Evolutionary conservation across 2,797 vertebrate genomes (phyloP), one percentile per base, ranked within the genome.

Genomic region (Enteromius viviparus): DNA sequence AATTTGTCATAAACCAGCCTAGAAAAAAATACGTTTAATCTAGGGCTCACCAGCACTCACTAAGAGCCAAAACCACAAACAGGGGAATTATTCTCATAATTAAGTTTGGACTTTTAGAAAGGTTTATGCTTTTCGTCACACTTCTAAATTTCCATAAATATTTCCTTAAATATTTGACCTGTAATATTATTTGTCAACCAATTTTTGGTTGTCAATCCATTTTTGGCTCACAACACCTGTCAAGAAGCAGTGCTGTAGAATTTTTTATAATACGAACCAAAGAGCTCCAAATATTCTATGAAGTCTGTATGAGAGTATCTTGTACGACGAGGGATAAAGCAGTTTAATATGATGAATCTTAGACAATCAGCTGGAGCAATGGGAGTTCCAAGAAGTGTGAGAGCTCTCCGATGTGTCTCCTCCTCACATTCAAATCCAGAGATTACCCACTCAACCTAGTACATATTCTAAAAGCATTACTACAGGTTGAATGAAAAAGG

Each of bases 11-110:
- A 45, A 62, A 55, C 65, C 85, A 65, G 85, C 77, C 70, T 86
- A 87, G 87, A 85, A 85, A 85, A 85, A 87, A 47, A 86, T 86
- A 88, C 89, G 91, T 90, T 86, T 86, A 82, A 90, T 88, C 78
- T 85, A 85, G 88, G 74, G 87, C 80, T 79, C 88, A 87, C 89
- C 88, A 65, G 86, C 88, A 76, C 70, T 76, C 21, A 89, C 85
- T 76, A 86, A 60, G 55, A 70, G 23, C 85, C 85, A 70, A 83
- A 70, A 79, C 74, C 42, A n/a, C 83, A 87, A 87, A 90, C 83
- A 87, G 23, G 23, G 58, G 14, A 29, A 62, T 62, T 1, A 62
- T 62, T 62, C 26, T 29, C 26, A 15, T 32, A 21, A 32, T 3
- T 51, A 32, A 1, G 34, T 69, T 68, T 3, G 37, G 21, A 23